Evolutionary conservation across 2,797 vertebrate species (phyloP).

Genomic region (Acanthis flammea): DNA sequence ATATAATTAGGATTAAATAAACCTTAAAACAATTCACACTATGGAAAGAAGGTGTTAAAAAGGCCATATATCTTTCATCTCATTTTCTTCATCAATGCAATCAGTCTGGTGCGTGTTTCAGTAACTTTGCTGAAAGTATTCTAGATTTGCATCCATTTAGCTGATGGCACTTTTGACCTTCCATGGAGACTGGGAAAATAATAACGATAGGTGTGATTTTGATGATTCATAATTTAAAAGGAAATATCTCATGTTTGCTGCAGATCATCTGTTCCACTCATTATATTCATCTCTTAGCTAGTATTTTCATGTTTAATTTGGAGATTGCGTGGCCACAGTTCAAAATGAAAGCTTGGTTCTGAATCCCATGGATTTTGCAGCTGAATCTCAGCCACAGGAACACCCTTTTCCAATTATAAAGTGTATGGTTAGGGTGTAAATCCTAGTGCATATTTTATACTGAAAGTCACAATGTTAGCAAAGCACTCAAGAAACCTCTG

Average conservation of each 20-base stretch:
- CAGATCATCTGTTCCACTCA: slow-evolving; percentile 72
- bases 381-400: slow-evolving; percentile 55
- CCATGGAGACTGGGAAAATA: slow-evolving; percentile 44
- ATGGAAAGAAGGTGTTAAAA: slow-evolving; percentile 19
- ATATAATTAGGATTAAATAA: background rate
- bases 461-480: slow-evolving; percentile 37
- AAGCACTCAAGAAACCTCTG: slow-evolving; percentile 34
- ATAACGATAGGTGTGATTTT: slow-evolving; percentile 56
- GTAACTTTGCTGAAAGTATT: slow-evolving; percentile 7
- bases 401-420: slow-evolving; percentile 51
- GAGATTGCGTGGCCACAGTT: slow-evolving; percentile 62
- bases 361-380: slow-evolving; percentile 60
- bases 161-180: slow-evolving; percentile 48
- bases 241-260: slow-evolving; percentile 60
- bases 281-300: slow-evolving; percentile 64
- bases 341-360: slow-evolving; percentile 63
- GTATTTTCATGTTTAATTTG: slow-evolving; percentile 69
- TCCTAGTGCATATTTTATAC: slow-evolving; percentile 38
- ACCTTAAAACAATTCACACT: background rate
- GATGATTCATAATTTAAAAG: slow-evolving; percentile 60
- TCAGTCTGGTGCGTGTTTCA: background rate
- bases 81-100: background rate
- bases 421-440: slow-evolving; percentile 48
- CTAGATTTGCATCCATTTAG: slow-evolving; percentile 8
- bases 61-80: background rate